Evolutionary conservation across 2,113 vertebrate species (phyloP).

Genomic region (Lonchura striata): DNA sequence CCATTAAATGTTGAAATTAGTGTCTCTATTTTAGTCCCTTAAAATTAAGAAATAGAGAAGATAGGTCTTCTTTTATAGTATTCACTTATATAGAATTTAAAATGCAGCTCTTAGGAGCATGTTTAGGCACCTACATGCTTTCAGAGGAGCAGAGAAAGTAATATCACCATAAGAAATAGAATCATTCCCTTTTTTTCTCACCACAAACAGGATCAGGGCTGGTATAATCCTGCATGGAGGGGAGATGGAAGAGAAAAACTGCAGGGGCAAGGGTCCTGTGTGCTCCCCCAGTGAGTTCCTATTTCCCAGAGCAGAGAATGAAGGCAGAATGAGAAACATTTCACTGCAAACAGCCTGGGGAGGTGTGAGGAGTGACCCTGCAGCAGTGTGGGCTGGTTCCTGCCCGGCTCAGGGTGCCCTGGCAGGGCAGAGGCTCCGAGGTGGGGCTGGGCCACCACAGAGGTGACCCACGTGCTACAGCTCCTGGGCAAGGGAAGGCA

Average conservation of each 20-base stretch:
- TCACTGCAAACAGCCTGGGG: accelerated
- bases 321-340: background rate
- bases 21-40: background rate
- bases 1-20: background rate
- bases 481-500: too few species aligned
- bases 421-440: too few species aligned
- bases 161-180: background rate
- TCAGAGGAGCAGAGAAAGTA: background rate
- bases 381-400: background rate
- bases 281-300: accelerated
- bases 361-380: background rate
- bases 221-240: background rate
- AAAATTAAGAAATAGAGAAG: too few species aligned
- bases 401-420: background rate
- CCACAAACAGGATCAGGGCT: background rate
- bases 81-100: background rate
- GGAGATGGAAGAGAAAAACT: background rate
- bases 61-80: background rate
- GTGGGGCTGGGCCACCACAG: too few species aligned
- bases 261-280: accelerated
- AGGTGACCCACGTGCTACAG: too few species aligned
- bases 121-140: background rate
- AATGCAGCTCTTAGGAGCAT: background rate
- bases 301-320: background rate
- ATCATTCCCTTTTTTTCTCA: background rate